Percentiles rank a stretch among this genome's conserved stretches.
phyloP scores from a whole-genome alignment of 1,140 invertebrate species.

The Orius insidiosus region DNA sequence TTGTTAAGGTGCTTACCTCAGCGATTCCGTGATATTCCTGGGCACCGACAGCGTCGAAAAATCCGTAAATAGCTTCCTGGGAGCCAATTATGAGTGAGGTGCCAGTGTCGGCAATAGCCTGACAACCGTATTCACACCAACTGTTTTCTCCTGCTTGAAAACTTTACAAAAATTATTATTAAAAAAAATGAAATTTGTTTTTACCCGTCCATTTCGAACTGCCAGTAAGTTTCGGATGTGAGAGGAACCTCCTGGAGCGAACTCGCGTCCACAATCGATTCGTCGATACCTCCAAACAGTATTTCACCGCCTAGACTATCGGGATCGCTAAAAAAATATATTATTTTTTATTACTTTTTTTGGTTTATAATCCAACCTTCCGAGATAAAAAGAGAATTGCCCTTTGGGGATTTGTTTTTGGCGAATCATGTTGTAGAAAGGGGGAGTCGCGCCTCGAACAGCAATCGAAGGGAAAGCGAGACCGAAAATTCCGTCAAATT shows the following conservation, averaged over 20 bases:
- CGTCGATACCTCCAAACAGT: constrained; percentile 84
- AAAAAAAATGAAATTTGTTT: constrained; percentile 7
- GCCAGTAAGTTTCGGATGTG: constrained; percentile 83
- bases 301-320: constrained; percentile 61
- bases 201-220: constrained; percentile 77
- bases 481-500: constrained; percentile 46
- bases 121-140: constrained; percentile 30
- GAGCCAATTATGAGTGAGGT: constrained; percentile 58
- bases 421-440: constrained; percentile 42
- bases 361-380: constrained; percentile 22
- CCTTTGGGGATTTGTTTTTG: constrained; percentile 33
- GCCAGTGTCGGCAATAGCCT: constrained; percentile 60
- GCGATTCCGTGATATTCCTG: constrained; percentile 10
- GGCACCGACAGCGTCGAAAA: constrained; percentile 18
- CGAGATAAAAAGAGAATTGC: constrained; percentile 47
- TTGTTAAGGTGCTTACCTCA: constrained; percentile 11
- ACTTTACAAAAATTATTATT: neutral
- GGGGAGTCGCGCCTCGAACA: constrained; percentile 35
- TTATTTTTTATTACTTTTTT: neutral
- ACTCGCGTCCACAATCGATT: constrained; percentile 38
- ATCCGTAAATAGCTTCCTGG: constrained; percentile 27
- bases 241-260: constrained; percentile 86
- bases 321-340: neutral
- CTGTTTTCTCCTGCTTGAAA: constrained; percentile 10
- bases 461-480: constrained; percentile 39